A percentile compares a stretch with the other conserved stretches of the same genome.
Evolutionary conservation across 2,888 invertebrate genomes (phyloP).

Genomic region (Acanthoscelides obtectus): DNA sequence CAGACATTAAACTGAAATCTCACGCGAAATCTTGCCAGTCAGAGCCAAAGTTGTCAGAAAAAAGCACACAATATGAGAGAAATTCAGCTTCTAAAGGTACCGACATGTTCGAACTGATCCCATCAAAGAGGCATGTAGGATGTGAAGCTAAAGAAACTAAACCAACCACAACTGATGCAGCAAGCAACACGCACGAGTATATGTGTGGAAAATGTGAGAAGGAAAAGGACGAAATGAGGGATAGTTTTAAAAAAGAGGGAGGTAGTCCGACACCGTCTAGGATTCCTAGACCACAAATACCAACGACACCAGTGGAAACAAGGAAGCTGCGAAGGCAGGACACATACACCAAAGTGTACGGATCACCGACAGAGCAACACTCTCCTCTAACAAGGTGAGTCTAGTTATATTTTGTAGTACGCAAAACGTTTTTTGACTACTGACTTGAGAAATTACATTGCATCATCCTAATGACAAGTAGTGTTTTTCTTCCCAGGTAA

Average conservation of each 20-base stretch:
- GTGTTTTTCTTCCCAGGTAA: too few species aligned
- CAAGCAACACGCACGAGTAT: constrained; percentile 27
- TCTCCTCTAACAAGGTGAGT: constrained; percentile 20
- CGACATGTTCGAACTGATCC: constrained; percentile 38
- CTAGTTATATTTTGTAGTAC: too few species aligned
- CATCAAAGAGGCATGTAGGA: constrained; percentile 28
- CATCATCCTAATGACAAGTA: too few species aligned
- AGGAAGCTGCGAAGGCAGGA: constrained; percentile 45
- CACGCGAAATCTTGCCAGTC: constrained; percentile 37
- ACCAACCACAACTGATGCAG: constrained; percentile 24
- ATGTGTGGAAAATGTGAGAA: constrained; percentile 35
- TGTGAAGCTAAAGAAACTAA: constrained; percentile 32
- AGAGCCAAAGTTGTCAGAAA: constrained; percentile 33
- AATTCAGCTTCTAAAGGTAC: constrained; percentile 32
- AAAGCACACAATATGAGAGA: constrained; percentile 37
- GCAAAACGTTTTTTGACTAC: too few species aligned
- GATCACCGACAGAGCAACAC: constrained; percentile 19
- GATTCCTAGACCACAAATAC: constrained; percentile 41
- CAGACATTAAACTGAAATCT: constrained; percentile 32
- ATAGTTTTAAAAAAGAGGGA: constrained; percentile 28
- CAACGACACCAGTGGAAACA: constrained; percentile 40
- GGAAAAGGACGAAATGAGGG: constrained; percentile 31
- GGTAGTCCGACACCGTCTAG: constrained; percentile 37
- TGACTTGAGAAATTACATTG: too few species aligned
- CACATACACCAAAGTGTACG: constrained; percentile 45